Conservation (phyloP, 2,888 invertebrate species). For the Trichacis sp. region DNA sequence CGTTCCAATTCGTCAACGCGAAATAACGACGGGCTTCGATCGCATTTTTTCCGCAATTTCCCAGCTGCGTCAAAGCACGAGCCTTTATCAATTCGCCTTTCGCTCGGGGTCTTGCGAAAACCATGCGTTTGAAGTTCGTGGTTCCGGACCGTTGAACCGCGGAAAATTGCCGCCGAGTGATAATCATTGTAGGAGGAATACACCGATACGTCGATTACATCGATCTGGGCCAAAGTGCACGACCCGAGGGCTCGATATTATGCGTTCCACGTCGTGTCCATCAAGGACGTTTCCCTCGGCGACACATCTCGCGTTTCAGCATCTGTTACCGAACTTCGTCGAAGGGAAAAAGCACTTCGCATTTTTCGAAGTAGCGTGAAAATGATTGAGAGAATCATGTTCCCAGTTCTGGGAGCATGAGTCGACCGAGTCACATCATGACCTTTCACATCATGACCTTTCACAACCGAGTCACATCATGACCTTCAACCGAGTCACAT, state of each 20-base stretch:
- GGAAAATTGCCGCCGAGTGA: constrained; percentile 38
- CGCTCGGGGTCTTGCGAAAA: constrained; percentile 31
- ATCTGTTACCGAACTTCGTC: constrained; percentile 13
- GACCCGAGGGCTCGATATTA: constrained; percentile 34
- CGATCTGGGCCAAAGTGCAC: constrained; percentile 27
- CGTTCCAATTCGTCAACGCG: not conserved
- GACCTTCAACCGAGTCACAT: no score
- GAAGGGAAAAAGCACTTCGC: not conserved
- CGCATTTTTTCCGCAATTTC: constrained; percentile 12
- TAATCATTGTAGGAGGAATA: constrained; percentile 33
- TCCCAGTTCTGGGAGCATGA: no score
- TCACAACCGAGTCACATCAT: no score
- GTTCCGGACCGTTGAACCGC: constrained; percentile 36
- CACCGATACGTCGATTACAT: constrained; percentile 33
- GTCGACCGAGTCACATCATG: no score
- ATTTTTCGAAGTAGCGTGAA: no score
- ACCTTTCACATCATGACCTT: no score
- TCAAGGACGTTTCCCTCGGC: constrained; percentile 27
- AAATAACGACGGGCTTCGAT: not conserved
- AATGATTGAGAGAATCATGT: no score
- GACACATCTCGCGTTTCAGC: constrained; percentile 34
- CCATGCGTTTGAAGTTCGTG: constrained; percentile 42
- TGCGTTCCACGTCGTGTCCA: constrained; percentile 34
- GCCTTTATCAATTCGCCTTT: constrained; percentile 31
- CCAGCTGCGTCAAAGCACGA: constrained; percentile 35